phyloP scores from a whole-genome alignment of 2,797 vertebrate species.

The Peromyscus nudipes region DNA sequence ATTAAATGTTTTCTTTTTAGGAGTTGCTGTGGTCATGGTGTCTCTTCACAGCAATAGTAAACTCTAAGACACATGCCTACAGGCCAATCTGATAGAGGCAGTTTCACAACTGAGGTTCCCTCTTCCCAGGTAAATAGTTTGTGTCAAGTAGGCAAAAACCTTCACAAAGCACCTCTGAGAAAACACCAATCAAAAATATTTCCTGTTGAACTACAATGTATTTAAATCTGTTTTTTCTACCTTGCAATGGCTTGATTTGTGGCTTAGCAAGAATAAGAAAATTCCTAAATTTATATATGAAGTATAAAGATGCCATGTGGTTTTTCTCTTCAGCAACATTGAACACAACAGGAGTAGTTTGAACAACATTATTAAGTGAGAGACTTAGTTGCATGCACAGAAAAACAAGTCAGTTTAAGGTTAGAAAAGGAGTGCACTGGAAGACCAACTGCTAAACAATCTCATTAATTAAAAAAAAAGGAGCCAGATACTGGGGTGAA shows the following conservation, averaged over 20 bases:
- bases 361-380: background rate
- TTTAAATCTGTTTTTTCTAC: constrained; percentile 17
- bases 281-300: background rate
- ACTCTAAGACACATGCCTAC: background rate
- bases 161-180: background rate
- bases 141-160: background rate
- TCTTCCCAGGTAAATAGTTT: background rate
- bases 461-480: too few species aligned
- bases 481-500: too few species aligned
- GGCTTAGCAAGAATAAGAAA: background rate
- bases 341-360: background rate
- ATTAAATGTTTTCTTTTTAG: background rate
- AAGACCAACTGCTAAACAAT: too few species aligned
- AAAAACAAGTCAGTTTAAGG: background rate
- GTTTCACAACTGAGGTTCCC: background rate
- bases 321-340: background rate
- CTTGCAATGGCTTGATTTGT: background rate
- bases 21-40: background rate
- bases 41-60: background rate
- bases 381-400: background rate
- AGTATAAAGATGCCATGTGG: background rate
- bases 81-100: background rate
- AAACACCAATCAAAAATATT: constrained; percentile 7
- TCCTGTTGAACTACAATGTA: background rate
- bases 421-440: background rate